Base-by-base conservation (phyloP, 2,888 invertebrate species). In the Megalurothrips usitatus region DNA sequence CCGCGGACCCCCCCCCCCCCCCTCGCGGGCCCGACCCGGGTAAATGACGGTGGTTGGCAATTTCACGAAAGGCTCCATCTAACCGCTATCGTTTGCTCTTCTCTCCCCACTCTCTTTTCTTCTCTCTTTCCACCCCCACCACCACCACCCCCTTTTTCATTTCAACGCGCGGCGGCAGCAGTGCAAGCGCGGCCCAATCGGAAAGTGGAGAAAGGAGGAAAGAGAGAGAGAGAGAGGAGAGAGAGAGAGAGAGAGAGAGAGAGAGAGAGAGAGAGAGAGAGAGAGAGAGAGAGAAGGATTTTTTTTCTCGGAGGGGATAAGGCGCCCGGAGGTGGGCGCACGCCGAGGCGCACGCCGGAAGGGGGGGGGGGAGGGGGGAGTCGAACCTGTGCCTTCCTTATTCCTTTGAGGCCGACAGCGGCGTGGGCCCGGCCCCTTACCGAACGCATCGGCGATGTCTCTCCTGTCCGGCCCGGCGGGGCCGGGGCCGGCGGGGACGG, bases 21-120 rank as follows among this genome's bases (percentile, higher is more conserved):
- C 12, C 14, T 17, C 58, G 6, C 14, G n/a, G 6, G 14, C 6
- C 58, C n/a, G n/a, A 43, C 34, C 34, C 34, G 34, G 34, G 34
- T 43, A 43, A 43, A 43, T 43, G 34, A 43, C 34, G 34, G 34
- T 43, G 34, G 34, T 43, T 43, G 34, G 34, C 34, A 43, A 43
- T 43, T 43, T 43, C 34, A 43, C 34, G 34, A 43, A 43, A 43
- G 34, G 17, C n/a, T 58, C 58, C 58, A 58, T n/a, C 58, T 58
- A 58, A 58, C 58, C 58, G 58, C 58, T 58, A 58, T 58, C 58
- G 58, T 58, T 58, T 58, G n/a, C 58, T n/a, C 58, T 14, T n/a
- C 58, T n/a, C 58, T 4, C 14, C 58, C 58, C 58, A 1, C 58
- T 17, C 58, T n/a, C 58, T 8, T n/a, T 8, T 6, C 6, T n/a